Conservation (phyloP, 1,140 invertebrate genomes). For the Lasaia peninsularis region DNA sequence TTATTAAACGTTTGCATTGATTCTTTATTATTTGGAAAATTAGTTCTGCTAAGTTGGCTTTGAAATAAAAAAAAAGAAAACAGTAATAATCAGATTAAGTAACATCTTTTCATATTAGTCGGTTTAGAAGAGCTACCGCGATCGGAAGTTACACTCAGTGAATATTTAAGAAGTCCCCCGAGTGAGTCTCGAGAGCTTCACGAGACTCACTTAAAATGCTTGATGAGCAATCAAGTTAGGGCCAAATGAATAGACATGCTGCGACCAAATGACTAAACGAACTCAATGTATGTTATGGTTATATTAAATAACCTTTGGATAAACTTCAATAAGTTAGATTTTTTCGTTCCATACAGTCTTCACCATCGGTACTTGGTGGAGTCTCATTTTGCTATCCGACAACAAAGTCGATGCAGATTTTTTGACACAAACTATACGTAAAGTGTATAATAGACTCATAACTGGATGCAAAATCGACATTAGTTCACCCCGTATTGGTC, state of each 20-base stretch:
- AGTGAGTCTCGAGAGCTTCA: conserved; percentile 53
- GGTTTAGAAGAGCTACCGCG: conserved; percentile 47
- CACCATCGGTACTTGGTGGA: too few relatives aligned
- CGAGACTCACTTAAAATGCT: conserved; percentile 62
- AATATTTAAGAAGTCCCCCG: conserved; percentile 63
- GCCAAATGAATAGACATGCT: conserved; percentile 22
- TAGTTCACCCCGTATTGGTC: too few relatives aligned
- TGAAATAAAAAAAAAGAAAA: too few relatives aligned
- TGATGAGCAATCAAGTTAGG: conserved; percentile 64
- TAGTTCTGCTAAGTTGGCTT: too few relatives aligned
- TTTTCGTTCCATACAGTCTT: too few relatives aligned
- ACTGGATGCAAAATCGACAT: too few relatives aligned
- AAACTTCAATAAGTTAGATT: background rate
- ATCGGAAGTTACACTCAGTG: conserved; percentile 58
- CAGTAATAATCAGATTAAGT: conserved; percentile 32
- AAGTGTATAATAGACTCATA: too few relatives aligned
- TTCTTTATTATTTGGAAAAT: too few relatives aligned
- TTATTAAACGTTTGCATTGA: too few relatives aligned
- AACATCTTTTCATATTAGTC: conserved; percentile 33
- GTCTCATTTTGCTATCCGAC: too few relatives aligned
- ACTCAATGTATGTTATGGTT: background rate
- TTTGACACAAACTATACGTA: too few relatives aligned
- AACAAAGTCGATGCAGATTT: too few relatives aligned
- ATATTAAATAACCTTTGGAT: background rate
- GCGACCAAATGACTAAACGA: conserved; percentile 13